Base-by-base conservation (phyloP, 2,797 vertebrate genomes). In the Cercopithecus neglectus region DNA sequence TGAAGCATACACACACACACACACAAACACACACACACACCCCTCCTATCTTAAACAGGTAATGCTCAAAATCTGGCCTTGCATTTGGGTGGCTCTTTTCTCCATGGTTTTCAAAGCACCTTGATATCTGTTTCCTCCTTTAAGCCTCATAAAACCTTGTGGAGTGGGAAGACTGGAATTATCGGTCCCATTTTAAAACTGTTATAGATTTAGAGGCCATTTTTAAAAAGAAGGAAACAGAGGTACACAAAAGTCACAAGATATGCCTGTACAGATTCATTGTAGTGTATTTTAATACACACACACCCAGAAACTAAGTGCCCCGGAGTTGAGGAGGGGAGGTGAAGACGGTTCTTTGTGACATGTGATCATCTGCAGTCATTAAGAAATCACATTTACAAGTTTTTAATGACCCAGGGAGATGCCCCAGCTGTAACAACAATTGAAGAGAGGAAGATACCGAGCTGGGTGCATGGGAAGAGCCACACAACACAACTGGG, bases 71-170 rank as follows among this genome's bases (percentile, higher is more conserved):
- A 57, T n/a, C 70, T 36, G 30, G 44, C 30, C 76, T 87, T 89
- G 30, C 28, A 21, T 84, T 57, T 70, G 33, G 36, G 59, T 10
- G 17, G 33, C 28, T 90, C 46, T 86, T 72, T 74, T 11, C 30
- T n/a, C 83, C 59, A 8, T 8, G 55, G 74, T 79, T 83, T 86
- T 92, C 50, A 75, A 94, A 81, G 44, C 2, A 82, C 28, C 61
- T 92, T 80, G 24, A 83, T 46, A 72, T 22, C 33, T 14, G 0
- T 59, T 75, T 92, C 64, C 82, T 76, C 13, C 36, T 83, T 88
- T 80, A 67, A 61, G 85, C 64, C 44, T 95, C 89, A 46, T 75
- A 76, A 95, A 84, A 59, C 17, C 59, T 89, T 44, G 16, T 11
- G 10, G 17, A 1, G 21, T 39, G 50, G 41, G 39, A 75, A 89